Conservation (phyloP, 1,140 invertebrate species). For the Coptotermes formosanus region DNA sequence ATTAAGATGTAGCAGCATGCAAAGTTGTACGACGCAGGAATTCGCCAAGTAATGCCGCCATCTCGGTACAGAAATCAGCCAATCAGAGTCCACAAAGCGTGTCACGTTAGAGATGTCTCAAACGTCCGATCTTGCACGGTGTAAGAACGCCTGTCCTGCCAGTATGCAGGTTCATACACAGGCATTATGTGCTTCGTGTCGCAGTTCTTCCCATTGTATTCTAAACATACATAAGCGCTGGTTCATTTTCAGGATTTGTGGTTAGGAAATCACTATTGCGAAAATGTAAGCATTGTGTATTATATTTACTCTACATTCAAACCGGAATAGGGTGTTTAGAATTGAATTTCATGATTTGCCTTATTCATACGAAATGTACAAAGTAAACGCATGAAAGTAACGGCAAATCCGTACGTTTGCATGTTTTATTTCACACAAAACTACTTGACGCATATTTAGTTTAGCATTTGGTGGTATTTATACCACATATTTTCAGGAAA, state of each 20-base stretch:
- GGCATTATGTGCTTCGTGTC: neutral
- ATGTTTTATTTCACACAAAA: too few species aligned
- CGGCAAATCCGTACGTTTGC: too few species aligned
- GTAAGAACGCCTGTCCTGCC: neutral
- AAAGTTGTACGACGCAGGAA: neutral
- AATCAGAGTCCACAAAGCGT: slow-evolving; percentile 1
- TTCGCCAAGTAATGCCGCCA: slow-evolving; percentile 13
- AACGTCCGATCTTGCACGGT: neutral
- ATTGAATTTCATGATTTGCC: too few species aligned
- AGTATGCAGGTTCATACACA: slow-evolving; percentile 1
- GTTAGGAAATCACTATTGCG: neutral
- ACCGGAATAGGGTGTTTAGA: too few species aligned
- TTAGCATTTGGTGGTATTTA: too few species aligned
- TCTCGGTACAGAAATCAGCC: neutral
- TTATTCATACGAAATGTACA: too few species aligned
- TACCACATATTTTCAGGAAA: too few species aligned
- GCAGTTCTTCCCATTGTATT: neutral
- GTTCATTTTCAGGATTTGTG: neutral
- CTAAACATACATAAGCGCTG: neutral
- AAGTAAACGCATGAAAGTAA: too few species aligned
- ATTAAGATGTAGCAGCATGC: slow-evolving; percentile 2
- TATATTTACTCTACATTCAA: too few species aligned
- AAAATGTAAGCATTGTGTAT: too few species aligned
- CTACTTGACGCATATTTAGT: too few species aligned
- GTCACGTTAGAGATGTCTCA: neutral